phyloP scores from a whole-genome alignment of 1,140 invertebrate genomes.

The Brachionus rubens region DNA sequence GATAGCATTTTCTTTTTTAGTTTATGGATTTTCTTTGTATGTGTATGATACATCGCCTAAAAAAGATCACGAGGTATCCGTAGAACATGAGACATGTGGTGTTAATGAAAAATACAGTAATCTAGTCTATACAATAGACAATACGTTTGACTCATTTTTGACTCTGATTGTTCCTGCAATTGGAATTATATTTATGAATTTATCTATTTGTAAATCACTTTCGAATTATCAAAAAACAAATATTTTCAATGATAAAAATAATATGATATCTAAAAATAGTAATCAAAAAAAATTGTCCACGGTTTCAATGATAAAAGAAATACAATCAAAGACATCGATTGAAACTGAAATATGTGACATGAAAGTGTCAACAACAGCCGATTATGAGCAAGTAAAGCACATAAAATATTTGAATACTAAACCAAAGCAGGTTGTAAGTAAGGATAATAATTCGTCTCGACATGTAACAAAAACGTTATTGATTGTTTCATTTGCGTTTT shows the following conservation, averaged over 20 bases:
- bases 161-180: slow-evolving; percentile 31
- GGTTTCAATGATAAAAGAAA: neutral
- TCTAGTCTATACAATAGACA: slow-evolving; percentile 42
- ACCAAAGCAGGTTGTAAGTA: no score
- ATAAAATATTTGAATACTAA: no score
- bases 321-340: neutral
- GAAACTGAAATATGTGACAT: neutral
- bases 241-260: neutral
- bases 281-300: neutral
- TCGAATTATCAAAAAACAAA: slow-evolving; percentile 27
- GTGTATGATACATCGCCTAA: slow-evolving; percentile 33
- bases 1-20: neutral
- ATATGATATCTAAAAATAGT: neutral
- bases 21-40: slow-evolving; percentile 25
- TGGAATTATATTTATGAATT: slow-evolving; percentile 23
- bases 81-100: neutral
- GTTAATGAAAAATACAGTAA: slow-evolving; percentile 29
- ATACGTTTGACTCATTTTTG: slow-evolving; percentile 42
- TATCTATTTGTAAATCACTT: slow-evolving; percentile 15
- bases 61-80: slow-evolving; percentile 5
- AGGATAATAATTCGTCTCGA: neutral
- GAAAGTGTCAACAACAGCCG: neutral
- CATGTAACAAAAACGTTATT: slow-evolving; percentile 41
- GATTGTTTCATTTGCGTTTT: slow-evolving; percentile 32
- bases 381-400: neutral